Percentiles rank a stretch among this genome's conserved stretches.
Evolutionary conservation across 2,797 vertebrate genomes (phyloP).

Genomic region (Sebastes goodei): DNA sequence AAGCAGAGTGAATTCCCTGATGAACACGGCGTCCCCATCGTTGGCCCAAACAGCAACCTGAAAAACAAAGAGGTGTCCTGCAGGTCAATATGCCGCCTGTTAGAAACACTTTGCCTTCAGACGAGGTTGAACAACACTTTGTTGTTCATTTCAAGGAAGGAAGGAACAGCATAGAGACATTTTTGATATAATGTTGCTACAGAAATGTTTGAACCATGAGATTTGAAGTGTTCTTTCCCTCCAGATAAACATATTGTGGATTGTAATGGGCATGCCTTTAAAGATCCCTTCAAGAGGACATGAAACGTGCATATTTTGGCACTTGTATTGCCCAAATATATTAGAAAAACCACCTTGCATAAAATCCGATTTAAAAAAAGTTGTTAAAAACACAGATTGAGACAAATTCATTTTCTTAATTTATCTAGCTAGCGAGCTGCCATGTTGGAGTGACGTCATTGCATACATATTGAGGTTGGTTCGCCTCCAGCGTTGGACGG

Average conservation of each 20-base stretch:
- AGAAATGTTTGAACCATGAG: too few relatives aligned
- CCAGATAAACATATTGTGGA: too few relatives aligned
- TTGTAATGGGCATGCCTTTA: too few relatives aligned
- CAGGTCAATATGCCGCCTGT: neutral
- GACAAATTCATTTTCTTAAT: too few relatives aligned
- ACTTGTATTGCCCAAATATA: fast-evolving
- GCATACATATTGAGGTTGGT: fast-evolving
- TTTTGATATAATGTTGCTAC: fast-evolving
- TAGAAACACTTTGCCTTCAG: too few relatives aligned
- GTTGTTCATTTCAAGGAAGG: too few relatives aligned
- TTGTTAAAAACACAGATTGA: fast-evolving
- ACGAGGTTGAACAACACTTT: too few relatives aligned
- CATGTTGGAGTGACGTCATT: fast-evolving
- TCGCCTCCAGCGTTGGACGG: fast-evolving
- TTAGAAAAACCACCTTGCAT: too few relatives aligned
- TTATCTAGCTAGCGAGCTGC: fast-evolving
- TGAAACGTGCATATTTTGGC: fast-evolving
- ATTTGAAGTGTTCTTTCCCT: too few relatives aligned
- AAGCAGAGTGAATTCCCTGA: slow-evolving; percentile 93
- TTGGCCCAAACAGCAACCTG: slow-evolving; percentile 86
- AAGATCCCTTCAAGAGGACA: too few relatives aligned
- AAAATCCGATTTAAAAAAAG: fast-evolving
- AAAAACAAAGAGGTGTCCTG: slow-evolving; percentile 41
- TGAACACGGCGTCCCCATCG: slow-evolving; percentile 89
- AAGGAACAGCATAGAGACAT: too few relatives aligned